Evolutionary conservation across 1,140 invertebrate species (phyloP), one percentile per base, ranked within the genome.

Genomic region (Holcopasites calliopsidis): DNA sequence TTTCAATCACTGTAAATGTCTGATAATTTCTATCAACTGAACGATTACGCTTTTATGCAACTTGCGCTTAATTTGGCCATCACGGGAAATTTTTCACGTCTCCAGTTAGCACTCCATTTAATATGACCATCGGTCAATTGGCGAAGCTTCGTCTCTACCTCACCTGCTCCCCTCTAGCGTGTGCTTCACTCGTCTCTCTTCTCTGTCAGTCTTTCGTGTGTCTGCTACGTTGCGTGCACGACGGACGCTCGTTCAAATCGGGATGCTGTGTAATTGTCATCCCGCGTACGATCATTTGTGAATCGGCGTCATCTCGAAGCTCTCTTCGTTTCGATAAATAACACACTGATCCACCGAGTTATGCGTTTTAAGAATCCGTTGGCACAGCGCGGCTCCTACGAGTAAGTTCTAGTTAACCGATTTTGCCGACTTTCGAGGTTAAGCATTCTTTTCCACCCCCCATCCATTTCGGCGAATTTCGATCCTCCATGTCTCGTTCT

Each of bases 341-440:
- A 47, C n/a, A 23, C 10, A 18, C 10, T 38, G 13, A 49, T 62
- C 31, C n/a, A 28, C 26, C n/a, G 33, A 38, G 61, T 33, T n/a
- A 89, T 90, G 89, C 86, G 87, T 74, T 82, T 90, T 58, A 89
- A 83, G 77, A 90, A 88, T 78, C 88, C 83, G 26, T 79, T 91
- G 38, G 80, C 85, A 23, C 89, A 89, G 62, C 88, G 87, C 61
- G 90, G 90, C 35, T 85, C 85, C 10, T 91, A 91, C 81, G 87
- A 90, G 90, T 91, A 88, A 91, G 90, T 89, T 54, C 49, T 50
- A 60, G 33, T 38, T 50, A 55, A 33, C 49, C 73, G 58, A 79
- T 72, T 44, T 38, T 31, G 3, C 47, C 69, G 55, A 61, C 61
- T 79, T 85, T 83, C 71, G 78, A 85, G 85, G 81, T 83, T 86